phyloP scores from a whole-genome alignment of 2,797 vertebrate genomes.

The Adrianichthys oophorus region DNA sequence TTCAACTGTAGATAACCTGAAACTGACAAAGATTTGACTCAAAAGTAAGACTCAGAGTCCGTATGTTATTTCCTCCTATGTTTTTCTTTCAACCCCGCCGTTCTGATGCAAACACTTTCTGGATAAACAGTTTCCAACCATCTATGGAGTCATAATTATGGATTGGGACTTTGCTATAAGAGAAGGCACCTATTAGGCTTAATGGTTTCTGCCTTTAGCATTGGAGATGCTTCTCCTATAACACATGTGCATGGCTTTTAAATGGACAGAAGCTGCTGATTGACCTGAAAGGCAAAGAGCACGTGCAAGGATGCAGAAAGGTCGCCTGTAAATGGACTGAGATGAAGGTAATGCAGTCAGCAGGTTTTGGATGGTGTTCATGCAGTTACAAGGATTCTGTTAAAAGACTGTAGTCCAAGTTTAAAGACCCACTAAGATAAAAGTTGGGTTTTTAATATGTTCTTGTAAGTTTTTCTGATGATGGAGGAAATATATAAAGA shows the following conservation, averaged over 20 bases:
- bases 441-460: too few species aligned
- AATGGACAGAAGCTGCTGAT: constrained; percentile 46
- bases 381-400: constrained; percentile 10
- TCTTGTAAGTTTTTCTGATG: too few species aligned
- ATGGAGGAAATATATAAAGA: too few species aligned
- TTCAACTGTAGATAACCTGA: constrained; percentile 27
- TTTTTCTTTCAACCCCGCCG: constrained; percentile 15
- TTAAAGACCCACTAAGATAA: background rate
- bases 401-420: constrained; percentile 20
- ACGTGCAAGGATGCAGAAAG: constrained; percentile 18
- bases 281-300: constrained; percentile 30
- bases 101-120: constrained; percentile 34
- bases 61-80: constrained; percentile 17
- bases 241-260: constrained; percentile 36
- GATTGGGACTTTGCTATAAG: constrained; percentile 39
- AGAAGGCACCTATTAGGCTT: constrained; percentile 49
- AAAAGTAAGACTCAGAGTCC: background rate
- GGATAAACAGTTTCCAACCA: constrained; percentile 36
- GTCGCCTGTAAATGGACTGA: constrained; percentile 31
- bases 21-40: constrained; percentile 11
- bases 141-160: constrained; percentile 55
- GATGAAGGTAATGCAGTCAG: constrained; percentile 39
- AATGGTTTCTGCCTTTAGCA: constrained; percentile 64
- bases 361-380: constrained; percentile 34
- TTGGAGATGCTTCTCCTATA: constrained; percentile 36